Evolutionary conservation across 2,113 vertebrate species (phyloP).

Genomic region (Aptenodytes forsteri): DNA sequence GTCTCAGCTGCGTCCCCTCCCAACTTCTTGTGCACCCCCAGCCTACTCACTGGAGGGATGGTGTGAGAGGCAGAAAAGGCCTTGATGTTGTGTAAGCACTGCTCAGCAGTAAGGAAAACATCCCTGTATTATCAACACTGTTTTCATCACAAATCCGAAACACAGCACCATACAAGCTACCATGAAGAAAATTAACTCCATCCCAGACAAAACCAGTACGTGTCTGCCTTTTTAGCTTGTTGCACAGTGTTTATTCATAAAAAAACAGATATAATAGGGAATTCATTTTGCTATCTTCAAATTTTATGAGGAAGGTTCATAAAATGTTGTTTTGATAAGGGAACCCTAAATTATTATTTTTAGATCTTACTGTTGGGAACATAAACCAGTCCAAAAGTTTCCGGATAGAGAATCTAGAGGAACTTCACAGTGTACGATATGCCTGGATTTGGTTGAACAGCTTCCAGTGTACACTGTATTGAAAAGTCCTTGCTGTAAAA

Average conservation of each 20-base stretch:
- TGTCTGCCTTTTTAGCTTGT: not conserved
- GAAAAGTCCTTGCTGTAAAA: slow-evolving; percentile 91
- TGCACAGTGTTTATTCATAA: not conserved
- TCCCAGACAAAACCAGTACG: too few species aligned
- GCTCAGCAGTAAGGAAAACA: too few species aligned
- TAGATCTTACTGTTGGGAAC: slow-evolving; percentile 91
- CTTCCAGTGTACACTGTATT: slow-evolving; percentile 81
- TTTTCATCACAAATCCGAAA: too few species aligned
- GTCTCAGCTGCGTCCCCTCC: too few species aligned
- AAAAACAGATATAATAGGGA: not conserved
- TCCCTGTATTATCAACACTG: too few species aligned
- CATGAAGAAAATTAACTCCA: too few species aligned
- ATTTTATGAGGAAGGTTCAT: not conserved
- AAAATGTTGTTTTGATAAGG: slow-evolving; percentile 1
- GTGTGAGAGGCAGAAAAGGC: too few species aligned
- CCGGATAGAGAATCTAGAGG: slow-evolving; percentile 62
- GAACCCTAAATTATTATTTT: slow-evolving; percentile 22
- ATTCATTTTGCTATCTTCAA: not conserved
- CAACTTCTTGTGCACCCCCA: too few species aligned
- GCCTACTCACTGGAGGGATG: too few species aligned
- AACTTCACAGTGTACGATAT: slow-evolving; percentile 90
- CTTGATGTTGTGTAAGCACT: too few species aligned
- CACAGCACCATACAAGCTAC: too few species aligned
- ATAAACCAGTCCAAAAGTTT: slow-evolving; percentile 84
- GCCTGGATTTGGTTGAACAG: slow-evolving; percentile 86